Evolutionary conservation across 2,113 vertebrate species (phyloP), one percentile per base, ranked within the genome.

Genomic region (Acanthisitta chloris): DNA sequence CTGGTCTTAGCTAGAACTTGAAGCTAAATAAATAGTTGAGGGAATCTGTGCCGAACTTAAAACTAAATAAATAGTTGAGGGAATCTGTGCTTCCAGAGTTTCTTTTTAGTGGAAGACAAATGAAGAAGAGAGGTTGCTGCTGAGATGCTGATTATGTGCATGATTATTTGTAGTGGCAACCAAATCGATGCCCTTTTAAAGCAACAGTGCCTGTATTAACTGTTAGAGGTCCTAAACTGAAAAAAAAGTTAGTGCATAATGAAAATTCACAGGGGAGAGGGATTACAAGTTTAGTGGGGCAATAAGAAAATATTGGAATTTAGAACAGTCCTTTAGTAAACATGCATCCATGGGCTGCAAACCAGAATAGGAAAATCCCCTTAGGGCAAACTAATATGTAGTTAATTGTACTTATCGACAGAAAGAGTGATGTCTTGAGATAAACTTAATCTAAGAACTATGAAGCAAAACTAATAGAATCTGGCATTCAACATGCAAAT

Each of bases 391-490:
- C 93, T 92, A 94, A 92, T 90, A 91, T 71, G 51, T 93, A 73
- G 74, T 88, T 93, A 97, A 90, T 95, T 93, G 85, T 83, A 94
- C 74, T 96, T 96, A 95, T 86, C 5, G 14, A 19, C 64, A 77
- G 62, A 55, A 71, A 96, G 81, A 95, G 43, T 55, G 88, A 97
- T 92, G 85, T 96, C 79, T 95, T 90, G 90, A 95, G 90, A 96
- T 93, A 96, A 95, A 93, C 76, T 92, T 97, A 96, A 93, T 95
- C 79, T 91, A 97, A 93, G 71, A 89, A 96, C 82, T 93, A 73
- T 64, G 93, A 95, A 96, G 94, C 95, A 96, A 96, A 96, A 93
- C 96, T 92, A 96, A 95, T 96, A 92, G 85, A 80, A 88, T 94
- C 70, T 86, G 90, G 79, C 76, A 94, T 80, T 90, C 88, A 77